Evolutionary conservation across 2,888 invertebrate species (phyloP).

Genomic region (Mythimna lalbum): DNA sequence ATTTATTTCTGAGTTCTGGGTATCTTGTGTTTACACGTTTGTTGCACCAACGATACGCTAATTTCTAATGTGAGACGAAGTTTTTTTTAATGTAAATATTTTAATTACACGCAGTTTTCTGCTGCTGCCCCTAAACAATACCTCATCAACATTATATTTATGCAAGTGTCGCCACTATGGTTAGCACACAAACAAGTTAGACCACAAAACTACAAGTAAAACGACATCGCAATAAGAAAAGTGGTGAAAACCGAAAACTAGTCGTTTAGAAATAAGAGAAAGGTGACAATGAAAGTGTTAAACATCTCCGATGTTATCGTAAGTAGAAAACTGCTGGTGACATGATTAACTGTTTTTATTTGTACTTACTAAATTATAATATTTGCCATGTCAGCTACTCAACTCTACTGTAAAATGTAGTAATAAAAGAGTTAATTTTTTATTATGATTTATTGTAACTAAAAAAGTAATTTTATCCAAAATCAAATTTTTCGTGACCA

Average conservation of each 20-base stretch:
- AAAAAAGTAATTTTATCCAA: too few relatives aligned
- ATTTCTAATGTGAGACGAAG: too few relatives aligned
- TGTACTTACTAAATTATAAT: slow-evolving; percentile 7
- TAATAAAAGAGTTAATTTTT: too few relatives aligned
- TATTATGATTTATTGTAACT: too few relatives aligned
- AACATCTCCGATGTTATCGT: slow-evolving; percentile 40
- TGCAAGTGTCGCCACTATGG: neutral
- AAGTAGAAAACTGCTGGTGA: slow-evolving; percentile 55
- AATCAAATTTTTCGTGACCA: too few relatives aligned
- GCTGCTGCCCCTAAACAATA: slow-evolving; percentile 16
- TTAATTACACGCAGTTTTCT: neutral
- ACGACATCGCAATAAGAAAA: slow-evolving; percentile 43
- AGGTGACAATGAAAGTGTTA: slow-evolving; percentile 69
- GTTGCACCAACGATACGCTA: too few relatives aligned
- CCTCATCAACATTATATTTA: slow-evolving; percentile 8
- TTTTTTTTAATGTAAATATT: too few relatives aligned
- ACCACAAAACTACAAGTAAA: slow-evolving; percentile 51
- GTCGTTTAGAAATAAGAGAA: slow-evolving; percentile 60
- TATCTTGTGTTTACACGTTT: too few relatives aligned
- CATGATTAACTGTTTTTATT: slow-evolving; percentile 35
- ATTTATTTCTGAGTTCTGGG: too few relatives aligned
- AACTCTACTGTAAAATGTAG: neutral
- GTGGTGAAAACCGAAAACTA: slow-evolving; percentile 38
- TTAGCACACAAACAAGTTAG: slow-evolving; percentile 30
- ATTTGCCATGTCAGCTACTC: neutral